phyloP scores from a whole-genome alignment of 2,888 invertebrate species.

The Rotaria magnacalcarata region DNA sequence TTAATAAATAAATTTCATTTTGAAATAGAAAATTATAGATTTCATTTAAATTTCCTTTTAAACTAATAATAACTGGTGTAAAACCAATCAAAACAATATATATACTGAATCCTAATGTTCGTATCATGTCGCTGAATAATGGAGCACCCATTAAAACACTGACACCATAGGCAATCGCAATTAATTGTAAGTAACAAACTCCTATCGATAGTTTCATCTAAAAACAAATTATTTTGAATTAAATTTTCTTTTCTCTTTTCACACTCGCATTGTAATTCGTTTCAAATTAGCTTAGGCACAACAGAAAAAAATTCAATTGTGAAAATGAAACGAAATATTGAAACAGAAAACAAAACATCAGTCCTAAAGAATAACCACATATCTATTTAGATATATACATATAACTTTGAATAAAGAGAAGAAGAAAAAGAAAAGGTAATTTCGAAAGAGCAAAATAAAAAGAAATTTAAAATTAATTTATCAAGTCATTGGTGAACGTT shows the following conservation, averaged over 20 bases:
- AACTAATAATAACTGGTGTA: conserved; percentile 37
- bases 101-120: conserved; percentile 34
- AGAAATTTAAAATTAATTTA: background rate
- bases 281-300: background rate
- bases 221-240: background rate
- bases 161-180: conserved; percentile 21
- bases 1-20: background rate
- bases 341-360: background rate
- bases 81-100: conserved; percentile 29
- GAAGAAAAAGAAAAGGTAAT: background rate
- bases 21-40: background rate
- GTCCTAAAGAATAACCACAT: background rate
- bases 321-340: background rate
- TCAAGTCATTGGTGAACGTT: conserved; percentile 16
- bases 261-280: background rate
- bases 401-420: background rate
- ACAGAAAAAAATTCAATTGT: background rate
- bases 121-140: conserved; percentile 34
- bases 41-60: background rate
- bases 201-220: background rate
- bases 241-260: background rate
- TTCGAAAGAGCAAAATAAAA: background rate
- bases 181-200: conserved; percentile 28
- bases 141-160: conserved; percentile 39
- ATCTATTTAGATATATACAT: background rate